phyloP scores from a whole-genome alignment of 1,140 invertebrate genomes.

The Drosophila ironensis region DNA sequence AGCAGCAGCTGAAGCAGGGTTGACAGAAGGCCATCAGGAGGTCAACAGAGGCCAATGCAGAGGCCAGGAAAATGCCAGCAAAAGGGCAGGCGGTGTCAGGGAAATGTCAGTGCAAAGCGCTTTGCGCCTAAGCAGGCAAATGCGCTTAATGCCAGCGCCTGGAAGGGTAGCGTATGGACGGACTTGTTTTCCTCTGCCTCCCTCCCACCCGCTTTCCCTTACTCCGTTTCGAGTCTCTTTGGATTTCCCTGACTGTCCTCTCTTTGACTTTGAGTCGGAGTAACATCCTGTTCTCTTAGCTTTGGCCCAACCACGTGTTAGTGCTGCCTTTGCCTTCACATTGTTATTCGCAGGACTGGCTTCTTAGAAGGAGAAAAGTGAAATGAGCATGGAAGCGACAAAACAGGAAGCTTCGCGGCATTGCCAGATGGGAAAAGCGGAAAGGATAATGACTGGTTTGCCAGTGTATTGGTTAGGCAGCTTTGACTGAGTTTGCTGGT shows the following conservation, averaged over 20 bases:
- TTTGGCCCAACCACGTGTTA: conserved; percentile 52
- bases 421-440: not conserved
- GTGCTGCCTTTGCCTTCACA: conserved; percentile 49
- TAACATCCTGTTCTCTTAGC: conserved; percentile 27
- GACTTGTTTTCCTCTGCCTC: conserved; percentile 19
- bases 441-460: not conserved
- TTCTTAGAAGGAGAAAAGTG: not conserved
- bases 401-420: conserved; percentile 2
- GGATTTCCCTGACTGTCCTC: not conserved
- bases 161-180: not conserved
- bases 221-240: not conserved
- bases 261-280: too few species aligned
- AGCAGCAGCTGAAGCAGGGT: too few species aligned
- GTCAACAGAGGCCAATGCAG: conserved; percentile 22
- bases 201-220: not conserved
- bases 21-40: conserved; percentile 29
- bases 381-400: not conserved
- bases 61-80: not conserved
- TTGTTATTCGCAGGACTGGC: conserved; percentile 62
- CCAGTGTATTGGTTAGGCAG: not conserved
- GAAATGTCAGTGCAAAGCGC: conserved; percentile 25
- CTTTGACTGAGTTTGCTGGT: not conserved
- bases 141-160: conserved; percentile 10
- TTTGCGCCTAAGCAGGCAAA: conserved; percentile 16
- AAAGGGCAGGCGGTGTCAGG: conserved; percentile 16